A percentile compares a stretch with the other conserved stretches of the same genome.
phyloP scores from a whole-genome alignment of 1,140 invertebrate genomes.

The Drosophila nigrodunni region DNA sequence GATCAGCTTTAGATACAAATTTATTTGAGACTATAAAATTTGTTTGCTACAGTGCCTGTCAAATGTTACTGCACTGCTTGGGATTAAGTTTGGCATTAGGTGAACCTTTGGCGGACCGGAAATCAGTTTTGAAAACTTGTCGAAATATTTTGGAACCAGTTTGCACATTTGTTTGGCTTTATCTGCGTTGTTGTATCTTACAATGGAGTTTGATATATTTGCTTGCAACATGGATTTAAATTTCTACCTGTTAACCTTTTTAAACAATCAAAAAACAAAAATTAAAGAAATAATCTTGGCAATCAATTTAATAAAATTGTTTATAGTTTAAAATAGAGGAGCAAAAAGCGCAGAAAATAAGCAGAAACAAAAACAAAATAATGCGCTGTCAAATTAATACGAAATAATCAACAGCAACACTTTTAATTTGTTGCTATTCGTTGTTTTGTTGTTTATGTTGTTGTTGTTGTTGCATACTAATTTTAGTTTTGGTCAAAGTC shows the following conservation, averaged over 20 bases:
- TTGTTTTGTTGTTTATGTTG: constrained; percentile 31
- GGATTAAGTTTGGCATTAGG: constrained; percentile 13
- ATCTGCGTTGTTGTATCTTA: constrained; percentile 8
- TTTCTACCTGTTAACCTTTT: constrained; percentile 48
- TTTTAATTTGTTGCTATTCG: constrained; percentile 52
- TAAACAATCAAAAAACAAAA: constrained; percentile 20
- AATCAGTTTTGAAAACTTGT: constrained; percentile 22
- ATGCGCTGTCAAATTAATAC: constrained; percentile 54
- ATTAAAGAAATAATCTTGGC: constrained; percentile 29
- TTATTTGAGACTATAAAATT: too few relatives aligned
- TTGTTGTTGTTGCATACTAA: constrained; percentile 64
- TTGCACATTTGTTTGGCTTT: constrained; percentile 10
- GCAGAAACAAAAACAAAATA: constrained; percentile 14
- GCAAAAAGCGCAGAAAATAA: constrained; percentile 12
- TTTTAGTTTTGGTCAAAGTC: constrained; percentile 82
- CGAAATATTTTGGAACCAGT: constrained; percentile 37
- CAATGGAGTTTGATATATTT: not conserved
- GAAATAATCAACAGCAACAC: constrained; percentile 40
- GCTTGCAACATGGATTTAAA: constrained; percentile 8
- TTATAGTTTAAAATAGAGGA: constrained; percentile 27
- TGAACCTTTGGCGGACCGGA: constrained; percentile 29
- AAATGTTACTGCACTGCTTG: constrained; percentile 30
- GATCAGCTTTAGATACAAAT: too few relatives aligned
- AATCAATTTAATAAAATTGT: constrained; percentile 22
- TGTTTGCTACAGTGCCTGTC: not conserved